phyloP scores from a whole-genome alignment of 1,140 invertebrate species.

The Drosophila arizonae region DNA sequence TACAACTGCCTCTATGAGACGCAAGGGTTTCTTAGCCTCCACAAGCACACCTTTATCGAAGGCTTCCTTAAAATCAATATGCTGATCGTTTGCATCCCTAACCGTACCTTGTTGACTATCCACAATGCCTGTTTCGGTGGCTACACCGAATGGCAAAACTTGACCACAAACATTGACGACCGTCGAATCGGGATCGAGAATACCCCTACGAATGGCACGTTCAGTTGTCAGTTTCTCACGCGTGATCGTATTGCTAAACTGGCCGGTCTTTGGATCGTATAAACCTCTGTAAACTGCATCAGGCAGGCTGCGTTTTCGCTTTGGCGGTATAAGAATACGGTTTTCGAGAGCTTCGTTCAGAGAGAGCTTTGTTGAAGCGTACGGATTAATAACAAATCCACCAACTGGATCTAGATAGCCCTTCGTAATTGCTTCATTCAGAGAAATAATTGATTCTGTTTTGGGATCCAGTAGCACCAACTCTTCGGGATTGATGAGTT shows the following conservation, averaged over 20 bases:
- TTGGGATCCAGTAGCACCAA: conserved; percentile 92
- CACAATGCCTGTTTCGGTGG: conserved; percentile 90
- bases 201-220: conserved; percentile 89
- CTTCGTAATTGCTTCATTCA: conserved; percentile 91
- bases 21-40: conserved; percentile 91
- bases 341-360: conserved; percentile 91
- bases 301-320: conserved; percentile 91
- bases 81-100: conserved; percentile 85
- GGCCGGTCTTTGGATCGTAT: conserved; percentile 86
- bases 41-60: conserved; percentile 92
- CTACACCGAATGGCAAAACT: conserved; percentile 91
- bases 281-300: conserved; percentile 93
- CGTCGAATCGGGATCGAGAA: conserved; percentile 91
- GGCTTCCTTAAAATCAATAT: conserved; percentile 93
- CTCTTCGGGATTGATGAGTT: conserved; percentile 89
- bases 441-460: conserved; percentile 89
- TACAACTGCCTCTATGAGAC: conserved; percentile 91
- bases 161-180: conserved; percentile 89
- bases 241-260: conserved; percentile 86
- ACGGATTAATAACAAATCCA: conserved; percentile 90
- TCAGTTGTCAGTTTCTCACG: conserved; percentile 89
- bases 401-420: conserved; percentile 92
- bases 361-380: conserved; percentile 88
- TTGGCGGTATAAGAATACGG: conserved; percentile 91
- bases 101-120: conserved; percentile 90